These are phyloP conservation scores for Yasuhikotakia modesta DNA, from an alignment of 2,797 vertebrate species.

Conservation along the genomic window DNA sequence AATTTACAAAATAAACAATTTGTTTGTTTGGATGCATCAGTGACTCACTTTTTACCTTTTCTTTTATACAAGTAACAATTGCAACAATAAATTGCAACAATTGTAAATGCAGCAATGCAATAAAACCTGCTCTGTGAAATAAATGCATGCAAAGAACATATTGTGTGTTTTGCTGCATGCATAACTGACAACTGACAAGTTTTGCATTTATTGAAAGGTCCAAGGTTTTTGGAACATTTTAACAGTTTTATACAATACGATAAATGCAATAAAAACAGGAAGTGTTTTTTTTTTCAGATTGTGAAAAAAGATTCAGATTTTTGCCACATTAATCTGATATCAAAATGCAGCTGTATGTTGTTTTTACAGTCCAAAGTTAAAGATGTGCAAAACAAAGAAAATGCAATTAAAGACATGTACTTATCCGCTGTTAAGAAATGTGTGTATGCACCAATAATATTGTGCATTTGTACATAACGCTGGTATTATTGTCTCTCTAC, in stretches of 20 bases:
- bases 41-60: neutral
- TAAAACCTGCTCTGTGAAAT: slow-evolving; percentile 6
- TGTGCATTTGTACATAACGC: neutral
- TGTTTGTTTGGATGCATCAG: neutral
- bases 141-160: neutral
- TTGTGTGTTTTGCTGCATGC: neutral
- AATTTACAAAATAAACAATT: neutral
- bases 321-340: neutral
- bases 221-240: neutral
- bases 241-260: neutral
- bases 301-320: too few relatives aligned
- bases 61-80: neutral
- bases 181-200: neutral
- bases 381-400: neutral
- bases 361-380: neutral
- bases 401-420: neutral
- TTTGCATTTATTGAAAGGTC: neutral
- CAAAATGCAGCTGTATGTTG: neutral
- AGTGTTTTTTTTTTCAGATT: neutral
- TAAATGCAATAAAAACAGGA: neutral
- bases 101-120: neutral
- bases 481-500: slow-evolving; percentile 49
- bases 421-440: neutral
- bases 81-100: too few relatives aligned
- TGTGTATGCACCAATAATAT: neutral